phyloP scores from a whole-genome alignment of 1,140 invertebrate species.

The Bombus turneri region DNA sequence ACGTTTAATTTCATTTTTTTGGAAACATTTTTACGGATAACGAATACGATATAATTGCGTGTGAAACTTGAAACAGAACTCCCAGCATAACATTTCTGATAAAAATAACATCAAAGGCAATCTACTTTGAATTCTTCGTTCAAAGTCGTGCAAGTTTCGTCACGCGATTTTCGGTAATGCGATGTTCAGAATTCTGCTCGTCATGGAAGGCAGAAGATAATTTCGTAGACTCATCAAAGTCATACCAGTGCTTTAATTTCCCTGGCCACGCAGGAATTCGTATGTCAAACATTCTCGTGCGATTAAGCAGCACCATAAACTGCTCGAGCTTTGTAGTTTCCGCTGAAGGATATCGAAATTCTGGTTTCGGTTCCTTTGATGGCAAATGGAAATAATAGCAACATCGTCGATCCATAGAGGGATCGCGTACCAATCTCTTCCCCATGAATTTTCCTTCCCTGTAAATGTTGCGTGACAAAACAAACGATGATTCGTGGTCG shows the following conservation, averaged over 20 bases:
- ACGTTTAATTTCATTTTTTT: too few species aligned
- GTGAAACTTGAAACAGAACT: too few species aligned
- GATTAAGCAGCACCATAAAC: slow-evolving; percentile 11
- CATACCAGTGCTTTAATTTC: slow-evolving; percentile 9
- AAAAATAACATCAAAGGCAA: too few species aligned
- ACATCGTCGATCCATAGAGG: neutral
- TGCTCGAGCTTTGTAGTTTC: neutral
- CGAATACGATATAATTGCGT: too few species aligned
- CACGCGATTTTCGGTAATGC: neutral
- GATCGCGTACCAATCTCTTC: neutral
- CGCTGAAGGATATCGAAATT: neutral
- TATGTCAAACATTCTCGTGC: neutral
- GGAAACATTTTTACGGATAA: too few species aligned
- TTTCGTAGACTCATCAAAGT: slow-evolving; percentile 17
- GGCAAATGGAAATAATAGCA: neutral
- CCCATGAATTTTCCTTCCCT: neutral
- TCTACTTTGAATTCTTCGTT: too few species aligned
- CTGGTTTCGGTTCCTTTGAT: slow-evolving; percentile 5
- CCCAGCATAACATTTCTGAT: too few species aligned
- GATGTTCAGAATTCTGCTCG: neutral
- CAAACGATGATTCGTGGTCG: neutral
- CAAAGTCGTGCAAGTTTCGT: too few species aligned
- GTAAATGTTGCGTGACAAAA: neutral
- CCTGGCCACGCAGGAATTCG: neutral
- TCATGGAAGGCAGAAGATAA: neutral